Evolutionary conservation across 2,797 vertebrate genomes (phyloP).

Genomic region (Pangasius djambal): DNA sequence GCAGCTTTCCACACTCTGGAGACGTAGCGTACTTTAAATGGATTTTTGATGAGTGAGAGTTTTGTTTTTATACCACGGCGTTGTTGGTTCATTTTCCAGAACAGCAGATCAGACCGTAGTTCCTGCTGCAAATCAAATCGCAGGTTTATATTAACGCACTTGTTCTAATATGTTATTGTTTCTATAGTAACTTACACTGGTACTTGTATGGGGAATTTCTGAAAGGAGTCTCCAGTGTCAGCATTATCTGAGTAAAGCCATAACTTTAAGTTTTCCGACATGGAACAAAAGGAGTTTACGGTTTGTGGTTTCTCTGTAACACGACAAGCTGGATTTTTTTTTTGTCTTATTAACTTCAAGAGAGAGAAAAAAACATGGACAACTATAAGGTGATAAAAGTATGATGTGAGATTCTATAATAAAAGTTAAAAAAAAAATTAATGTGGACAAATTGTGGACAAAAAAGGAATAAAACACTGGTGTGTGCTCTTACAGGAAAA

Average conservation of each 20-base stretch:
- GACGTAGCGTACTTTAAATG: too few relatives aligned
- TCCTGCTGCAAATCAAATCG: too few relatives aligned
- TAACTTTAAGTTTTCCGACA: not conserved
- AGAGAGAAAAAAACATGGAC: too few relatives aligned
- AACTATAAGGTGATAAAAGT: not conserved
- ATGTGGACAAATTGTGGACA: not conserved
- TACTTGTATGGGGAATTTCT: not conserved
- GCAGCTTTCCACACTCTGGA: not conserved
- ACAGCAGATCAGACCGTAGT: not conserved
- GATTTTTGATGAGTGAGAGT: too few relatives aligned
- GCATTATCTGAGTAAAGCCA: not conserved
- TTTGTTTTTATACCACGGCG: too few relatives aligned
- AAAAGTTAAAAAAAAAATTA: not conserved
- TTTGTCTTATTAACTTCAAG: too few relatives aligned
- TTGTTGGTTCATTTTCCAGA: not conserved
- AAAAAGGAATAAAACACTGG: too few relatives aligned
- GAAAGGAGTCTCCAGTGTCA: not conserved
- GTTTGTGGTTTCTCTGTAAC: too few relatives aligned
- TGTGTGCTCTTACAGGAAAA: not conserved
- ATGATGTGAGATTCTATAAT: too few relatives aligned
- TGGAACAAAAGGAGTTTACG: not conserved
- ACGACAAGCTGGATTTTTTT: too few relatives aligned
- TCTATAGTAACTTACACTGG: not conserved
- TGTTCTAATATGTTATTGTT: not conserved
- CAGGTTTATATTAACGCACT: not conserved